Conservation (phyloP, 2,888 invertebrate species). For the Psylliodes chrysocephalus region DNA sequence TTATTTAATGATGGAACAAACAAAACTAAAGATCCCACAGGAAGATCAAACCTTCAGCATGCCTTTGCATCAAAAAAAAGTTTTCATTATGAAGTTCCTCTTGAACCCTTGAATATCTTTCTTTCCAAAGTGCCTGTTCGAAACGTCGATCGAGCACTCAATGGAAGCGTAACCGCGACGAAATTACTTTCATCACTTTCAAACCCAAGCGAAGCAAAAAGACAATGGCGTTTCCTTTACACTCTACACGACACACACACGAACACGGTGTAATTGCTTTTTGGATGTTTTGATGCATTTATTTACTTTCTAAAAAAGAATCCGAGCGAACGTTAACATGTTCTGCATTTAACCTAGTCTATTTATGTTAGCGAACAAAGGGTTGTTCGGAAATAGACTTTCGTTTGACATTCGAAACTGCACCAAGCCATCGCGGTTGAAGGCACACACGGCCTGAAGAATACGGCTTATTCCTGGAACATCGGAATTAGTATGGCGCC, state of each 20-base stretch:
- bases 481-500: neutral
- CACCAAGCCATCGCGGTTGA: conserved; percentile 14
- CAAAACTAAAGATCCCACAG: too few relatives aligned
- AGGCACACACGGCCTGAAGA: conserved; percentile 1
- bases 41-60: too few relatives aligned
- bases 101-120: too few relatives aligned
- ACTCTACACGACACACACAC: neutral
- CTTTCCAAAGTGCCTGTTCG: too few relatives aligned
- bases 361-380: conserved; percentile 31
- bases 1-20: too few relatives aligned
- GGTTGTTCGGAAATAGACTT: conserved; percentile 30
- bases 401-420: conserved; percentile 20
- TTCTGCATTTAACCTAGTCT: conserved; percentile 15
- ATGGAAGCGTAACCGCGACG: too few relatives aligned
- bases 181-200: too few relatives aligned
- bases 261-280: neutral
- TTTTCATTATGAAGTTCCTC: too few relatives aligned
- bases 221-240: too few relatives aligned
- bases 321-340: neutral
- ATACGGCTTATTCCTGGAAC: conserved; percentile 7
- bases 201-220: neutral
- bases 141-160: too few relatives aligned
- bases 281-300: neutral
- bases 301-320: conserved; percentile 5
- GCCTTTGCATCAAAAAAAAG: too few relatives aligned